Evolutionary conservation across 2,888 invertebrate species (phyloP).

Genomic region (Patella ulyssiponensis): DNA sequence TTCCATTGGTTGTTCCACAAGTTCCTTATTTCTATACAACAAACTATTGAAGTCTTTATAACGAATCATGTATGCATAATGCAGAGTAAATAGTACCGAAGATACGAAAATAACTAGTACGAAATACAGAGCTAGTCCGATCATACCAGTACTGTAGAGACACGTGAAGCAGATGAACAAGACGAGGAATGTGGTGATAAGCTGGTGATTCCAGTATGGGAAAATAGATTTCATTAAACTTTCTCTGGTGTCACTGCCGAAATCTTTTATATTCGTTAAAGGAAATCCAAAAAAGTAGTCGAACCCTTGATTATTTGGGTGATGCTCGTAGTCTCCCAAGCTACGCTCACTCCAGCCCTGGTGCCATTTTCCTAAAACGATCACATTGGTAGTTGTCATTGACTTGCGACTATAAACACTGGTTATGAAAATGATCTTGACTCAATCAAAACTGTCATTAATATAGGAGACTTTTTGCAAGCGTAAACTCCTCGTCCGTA

Average conservation of each 20-base stretch:
- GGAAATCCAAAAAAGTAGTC: conserved; percentile 73
- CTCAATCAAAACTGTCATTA: too few relatives aligned
- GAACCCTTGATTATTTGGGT: conserved; percentile 72
- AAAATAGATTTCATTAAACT: conserved; percentile 34
- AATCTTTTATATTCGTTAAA: conserved; percentile 68
- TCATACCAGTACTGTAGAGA: conserved; percentile 30
- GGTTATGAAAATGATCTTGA: too few relatives aligned
- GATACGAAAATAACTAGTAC: conserved; percentile 20
- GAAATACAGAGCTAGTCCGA: conserved; percentile 21
- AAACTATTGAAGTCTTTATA: conserved; percentile 62
- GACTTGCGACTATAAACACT: too few relatives aligned
- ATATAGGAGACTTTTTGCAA: too few relatives aligned
- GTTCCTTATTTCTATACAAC: conserved; percentile 67
- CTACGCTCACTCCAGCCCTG: conserved; percentile 69
- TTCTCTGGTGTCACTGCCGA: conserved; percentile 40
- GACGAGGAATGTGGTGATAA: conserved; percentile 33
- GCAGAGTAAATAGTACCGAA: conserved; percentile 30
- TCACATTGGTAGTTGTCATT: not conserved
- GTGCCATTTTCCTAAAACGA: conserved; percentile 75
- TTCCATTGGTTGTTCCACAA: conserved; percentile 74
- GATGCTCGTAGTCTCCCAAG: conserved; percentile 62
- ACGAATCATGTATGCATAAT: conserved; percentile 37
- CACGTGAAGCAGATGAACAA: conserved; percentile 34
- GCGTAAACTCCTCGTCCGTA: too few relatives aligned
- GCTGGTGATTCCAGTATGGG: conserved; percentile 38